Evolutionary conservation across 1,140 invertebrate genomes (phyloP), one percentile per base, ranked within the genome.

Genomic region (Bombus affinis): DNA sequence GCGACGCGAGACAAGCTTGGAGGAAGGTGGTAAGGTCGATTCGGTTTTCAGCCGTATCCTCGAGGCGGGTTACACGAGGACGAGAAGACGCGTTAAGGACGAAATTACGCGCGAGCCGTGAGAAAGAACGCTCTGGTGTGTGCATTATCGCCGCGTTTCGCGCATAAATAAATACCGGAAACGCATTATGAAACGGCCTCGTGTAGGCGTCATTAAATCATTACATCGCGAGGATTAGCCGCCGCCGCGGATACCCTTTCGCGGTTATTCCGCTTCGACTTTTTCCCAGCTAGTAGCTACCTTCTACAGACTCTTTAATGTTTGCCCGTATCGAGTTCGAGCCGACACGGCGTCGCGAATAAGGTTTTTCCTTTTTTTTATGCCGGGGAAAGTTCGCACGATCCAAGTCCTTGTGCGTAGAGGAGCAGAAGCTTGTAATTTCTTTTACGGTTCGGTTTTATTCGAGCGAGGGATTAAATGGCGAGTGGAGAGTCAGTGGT

Each of bases 51-150:
- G n/a, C n/a, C n/a, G 59, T 62, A 62, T 62, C 59, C 59, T 66
- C 62, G 28, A 53, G 47, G 47, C 47, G 13, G 47, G 18, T 53
- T 53, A 53, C 47, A 4, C 62, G 13, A 65, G 62, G 62, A 66
- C 65, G 65, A 66, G 13, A 37, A 66, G 13, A 37, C 47, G 66
- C 70, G 66, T 53, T 35, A 32, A 66, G 18, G 42, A 37, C 35
- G 65, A 88, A 89, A 86, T 88, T 88, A 42, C 87, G 32, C 75
- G 37, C 62, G 57, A n/a, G 15, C 62, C 88, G 88, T 89, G 88
- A 89, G 88, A 89, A 89, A 81, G 68, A 37, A 57, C 68, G 25
- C n/a, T 62, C 35, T 37, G 9, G 32, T 65, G 81, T 77, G 76
- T 37, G 75, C 62, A 74, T 87, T 84, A 84, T 75, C 72, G 35